phyloP scores from a whole-genome alignment of 2,888 invertebrate genomes.

The Eremobia ochroleuca region DNA sequence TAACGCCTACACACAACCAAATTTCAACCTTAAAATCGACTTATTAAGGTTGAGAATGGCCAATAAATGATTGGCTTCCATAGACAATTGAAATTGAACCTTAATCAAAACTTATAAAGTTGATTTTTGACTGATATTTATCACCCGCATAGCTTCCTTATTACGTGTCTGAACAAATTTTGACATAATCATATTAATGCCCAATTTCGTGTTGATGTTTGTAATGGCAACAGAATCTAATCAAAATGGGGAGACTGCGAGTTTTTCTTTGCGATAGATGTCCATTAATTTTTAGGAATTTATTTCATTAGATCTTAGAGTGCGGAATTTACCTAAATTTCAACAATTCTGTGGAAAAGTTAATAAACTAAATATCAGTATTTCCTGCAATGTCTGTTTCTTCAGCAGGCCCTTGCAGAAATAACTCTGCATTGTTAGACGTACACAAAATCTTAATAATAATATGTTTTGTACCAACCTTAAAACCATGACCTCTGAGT shows the following conservation, averaged over 20 bases:
- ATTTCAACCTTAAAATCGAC: fast-evolving
- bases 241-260: conserved; percentile 28
- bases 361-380: neutral
- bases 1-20: neutral
- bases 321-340: neutral
- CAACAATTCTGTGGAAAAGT: no score
- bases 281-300: neutral
- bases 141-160: conserved; percentile 58
- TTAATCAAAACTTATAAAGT: fast-evolving
- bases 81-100: conserved; percentile 1
- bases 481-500: no score
- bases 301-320: neutral
- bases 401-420: no score
- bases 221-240: conserved; percentile 46
- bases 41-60: neutral
- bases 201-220: conserved; percentile 59
- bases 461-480: no score
- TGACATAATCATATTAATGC: conserved; percentile 55
- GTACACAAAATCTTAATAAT: no score
- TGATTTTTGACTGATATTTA: neutral
- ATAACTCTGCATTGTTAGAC: no score
- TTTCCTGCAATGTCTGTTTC: neutral
- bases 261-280: conserved; percentile 20
- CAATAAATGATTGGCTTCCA: neutral
- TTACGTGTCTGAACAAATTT: conserved; percentile 59